Evolutionary conservation across 2,888 invertebrate species (phyloP).

Genomic region (Corythucha ciliata): DNA sequence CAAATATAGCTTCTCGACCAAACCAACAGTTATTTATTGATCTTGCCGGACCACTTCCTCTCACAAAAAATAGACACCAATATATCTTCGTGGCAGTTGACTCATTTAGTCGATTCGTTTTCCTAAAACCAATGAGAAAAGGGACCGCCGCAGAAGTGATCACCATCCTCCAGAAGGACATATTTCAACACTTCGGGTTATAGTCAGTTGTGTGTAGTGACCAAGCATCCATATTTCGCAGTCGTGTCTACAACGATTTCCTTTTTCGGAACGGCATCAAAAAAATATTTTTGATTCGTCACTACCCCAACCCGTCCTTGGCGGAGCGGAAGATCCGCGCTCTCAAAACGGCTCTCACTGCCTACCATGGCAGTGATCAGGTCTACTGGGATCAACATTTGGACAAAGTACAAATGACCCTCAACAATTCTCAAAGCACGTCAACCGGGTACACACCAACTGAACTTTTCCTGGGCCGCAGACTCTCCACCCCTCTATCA

Average conservation of each 20-base stretch:
- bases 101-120: conserved; percentile 1
- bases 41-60: background rate
- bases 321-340: too few species aligned
- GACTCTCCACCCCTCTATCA: too few species aligned
- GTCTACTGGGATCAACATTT: too few species aligned
- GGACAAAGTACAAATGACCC: too few species aligned
- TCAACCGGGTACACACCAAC: too few species aligned
- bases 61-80: background rate
- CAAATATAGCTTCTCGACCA: conserved; percentile 10
- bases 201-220: background rate
- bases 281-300: conserved; percentile 4
- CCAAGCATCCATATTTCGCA: background rate
- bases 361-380: too few species aligned
- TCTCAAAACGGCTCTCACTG: too few species aligned
- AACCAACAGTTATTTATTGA: background rate
- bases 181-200: conserved; percentile 6
- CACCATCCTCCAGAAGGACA: background rate
- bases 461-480: too few species aligned
- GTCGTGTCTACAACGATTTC: background rate
- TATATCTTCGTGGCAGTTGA: conserved; percentile 8
- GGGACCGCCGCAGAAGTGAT: background rate
- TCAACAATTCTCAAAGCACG: too few species aligned
- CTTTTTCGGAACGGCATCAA: conserved; percentile 6
- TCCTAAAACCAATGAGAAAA: conserved; percentile 10
- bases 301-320: conserved; percentile 1